Base-by-base conservation (phyloP, 1,140 invertebrate genomes). In the Drosophila murphyi region DNA sequence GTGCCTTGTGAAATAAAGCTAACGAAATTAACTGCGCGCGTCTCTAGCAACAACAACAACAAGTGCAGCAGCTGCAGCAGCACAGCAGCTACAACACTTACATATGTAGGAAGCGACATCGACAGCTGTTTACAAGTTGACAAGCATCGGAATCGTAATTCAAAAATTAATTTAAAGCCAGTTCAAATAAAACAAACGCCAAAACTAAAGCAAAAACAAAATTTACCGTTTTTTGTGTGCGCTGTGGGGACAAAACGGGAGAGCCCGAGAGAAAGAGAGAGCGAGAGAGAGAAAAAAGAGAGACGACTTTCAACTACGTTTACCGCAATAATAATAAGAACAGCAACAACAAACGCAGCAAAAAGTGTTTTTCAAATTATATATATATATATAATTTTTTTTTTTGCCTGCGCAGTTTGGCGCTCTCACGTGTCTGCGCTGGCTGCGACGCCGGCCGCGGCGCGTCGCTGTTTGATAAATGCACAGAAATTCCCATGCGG, bases 401-500 rank as follows among this genome's bases (percentile, higher is more conserved):
- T 59, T 71, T 69, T 70, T 78, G 75, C 60, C 71, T 80, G 62
- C 77, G 77, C 74, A 73, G 63, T 61, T 76, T 71, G 69, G 71
- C 56, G 71, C 78, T 80, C 75, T 80, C 78, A 80, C 78, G 78
- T 80, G 78, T 73, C 56, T 69, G 64, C 75, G 74, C 60, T 48
- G 68, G 69, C 78, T 73, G 70, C 78, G 71, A 65, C 65, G 55
- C 45, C 73, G 32, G 35, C 59, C 20, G 63, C 62, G 67, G 20
- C 39, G 67, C 45, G 20, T 65, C n/a, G 48, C 56, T 43, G 35
- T 77, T 87, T 77, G 70, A 75, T 85, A 80, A 80, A 80, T 75
- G 83, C 63, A 77, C 73, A 83, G 71, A 85, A 80, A 88, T 89
- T 88, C 85, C 85, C 85, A 89, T 75, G 85, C 77, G 86, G 61